Conservation (phyloP, 1,140 invertebrate species). For the Spodoptera litura region DNA sequence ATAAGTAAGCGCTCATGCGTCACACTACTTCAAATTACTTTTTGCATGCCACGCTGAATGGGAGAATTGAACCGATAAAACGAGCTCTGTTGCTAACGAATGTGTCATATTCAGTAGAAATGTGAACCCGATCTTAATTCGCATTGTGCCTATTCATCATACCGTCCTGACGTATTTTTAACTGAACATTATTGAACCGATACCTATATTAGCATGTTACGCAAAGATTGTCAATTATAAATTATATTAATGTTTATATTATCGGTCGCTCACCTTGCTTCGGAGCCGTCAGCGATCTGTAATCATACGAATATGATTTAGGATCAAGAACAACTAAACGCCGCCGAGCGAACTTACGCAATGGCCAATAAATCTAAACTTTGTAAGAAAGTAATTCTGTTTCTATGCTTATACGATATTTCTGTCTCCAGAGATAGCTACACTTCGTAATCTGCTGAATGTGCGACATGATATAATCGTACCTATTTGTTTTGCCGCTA, state of each 20-base stretch:
- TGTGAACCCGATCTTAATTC: slow-evolving; percentile 67
- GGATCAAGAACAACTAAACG: slow-evolving; percentile 79
- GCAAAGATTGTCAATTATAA: slow-evolving; percentile 35
- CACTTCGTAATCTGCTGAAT: slow-evolving; percentile 70
- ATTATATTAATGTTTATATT: slow-evolving; percentile 31
- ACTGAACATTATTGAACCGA: slow-evolving; percentile 13
- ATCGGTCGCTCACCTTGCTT: slow-evolving; percentile 60
- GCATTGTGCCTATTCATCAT: slow-evolving; percentile 50
- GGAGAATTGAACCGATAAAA: slow-evolving; percentile 77
- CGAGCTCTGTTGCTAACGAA: slow-evolving; percentile 70
- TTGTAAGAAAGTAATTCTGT: slow-evolving; percentile 80
- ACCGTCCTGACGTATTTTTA: slow-evolving; percentile 37
- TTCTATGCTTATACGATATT: slow-evolving; percentile 76
- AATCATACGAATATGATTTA: slow-evolving; percentile 79
- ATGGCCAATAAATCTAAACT: slow-evolving; percentile 83
- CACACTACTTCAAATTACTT: slow-evolving; percentile 76
- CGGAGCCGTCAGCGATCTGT: slow-evolving; percentile 68
- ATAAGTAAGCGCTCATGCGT: slow-evolving; percentile 70
- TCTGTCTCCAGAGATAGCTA: slow-evolving; percentile 72
- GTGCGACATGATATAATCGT: slow-evolving; percentile 65
- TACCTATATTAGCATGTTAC: background rate
- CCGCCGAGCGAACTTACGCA: slow-evolving; percentile 72
- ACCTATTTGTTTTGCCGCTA: slow-evolving; percentile 67
- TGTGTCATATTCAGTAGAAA: slow-evolving; percentile 74
- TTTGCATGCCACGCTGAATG: slow-evolving; percentile 77